A percentile compares a stretch with the other conserved stretches of the same genome.
Evolutionary conservation across 2,888 invertebrate genomes (phyloP).

Genomic region (Chymomyza fuscimana): DNA sequence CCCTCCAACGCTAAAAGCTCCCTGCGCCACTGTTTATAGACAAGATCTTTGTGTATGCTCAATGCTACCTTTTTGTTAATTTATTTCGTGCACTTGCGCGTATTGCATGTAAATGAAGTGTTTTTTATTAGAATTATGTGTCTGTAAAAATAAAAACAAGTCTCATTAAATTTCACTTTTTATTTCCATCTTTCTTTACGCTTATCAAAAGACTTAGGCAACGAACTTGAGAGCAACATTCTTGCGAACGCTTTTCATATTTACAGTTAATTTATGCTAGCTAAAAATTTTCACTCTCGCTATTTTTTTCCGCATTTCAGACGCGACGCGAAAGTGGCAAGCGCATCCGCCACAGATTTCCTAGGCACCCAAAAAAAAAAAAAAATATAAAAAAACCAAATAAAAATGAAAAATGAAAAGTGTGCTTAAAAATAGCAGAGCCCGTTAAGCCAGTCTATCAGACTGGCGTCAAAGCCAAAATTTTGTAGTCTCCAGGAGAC

Average conservation of each 20-base stretch:
- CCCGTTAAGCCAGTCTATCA: neutral
- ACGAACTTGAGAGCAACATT: constrained; percentile 24
- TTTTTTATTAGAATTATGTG: constrained; percentile 17
- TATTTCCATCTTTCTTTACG: neutral
- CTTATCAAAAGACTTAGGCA: constrained; percentile 16
- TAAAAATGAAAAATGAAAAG: constrained; percentile 19
- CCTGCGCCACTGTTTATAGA: too few relatives aligned
- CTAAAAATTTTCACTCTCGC: constrained; percentile 63
- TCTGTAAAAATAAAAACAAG: constrained; percentile 12
- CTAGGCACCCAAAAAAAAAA: neutral
- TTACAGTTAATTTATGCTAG: constrained; percentile 62
- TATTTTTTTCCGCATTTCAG: constrained; percentile 63
- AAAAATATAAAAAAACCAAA: too few relatives aligned
- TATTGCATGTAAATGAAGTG: constrained; percentile 8
- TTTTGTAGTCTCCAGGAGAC: constrained; percentile 25
- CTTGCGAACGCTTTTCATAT: constrained; percentile 37
- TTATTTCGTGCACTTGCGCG: constrained; percentile 8
- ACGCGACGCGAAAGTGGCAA: constrained; percentile 56
- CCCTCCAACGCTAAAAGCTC: too few relatives aligned
- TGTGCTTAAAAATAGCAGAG: constrained; percentile 12
- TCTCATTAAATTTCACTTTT: constrained; percentile 24
- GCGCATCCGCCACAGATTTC: constrained; percentile 14
- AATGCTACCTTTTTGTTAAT: constrained; percentile 3
- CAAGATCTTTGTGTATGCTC: neutral
- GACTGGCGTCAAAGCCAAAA: constrained; percentile 37